Percentiles rank a stretch among this genome's conserved stretches.
phyloP scores from a whole-genome alignment of 2,113 vertebrate genomes.

The Lucifuga dentata region DNA sequence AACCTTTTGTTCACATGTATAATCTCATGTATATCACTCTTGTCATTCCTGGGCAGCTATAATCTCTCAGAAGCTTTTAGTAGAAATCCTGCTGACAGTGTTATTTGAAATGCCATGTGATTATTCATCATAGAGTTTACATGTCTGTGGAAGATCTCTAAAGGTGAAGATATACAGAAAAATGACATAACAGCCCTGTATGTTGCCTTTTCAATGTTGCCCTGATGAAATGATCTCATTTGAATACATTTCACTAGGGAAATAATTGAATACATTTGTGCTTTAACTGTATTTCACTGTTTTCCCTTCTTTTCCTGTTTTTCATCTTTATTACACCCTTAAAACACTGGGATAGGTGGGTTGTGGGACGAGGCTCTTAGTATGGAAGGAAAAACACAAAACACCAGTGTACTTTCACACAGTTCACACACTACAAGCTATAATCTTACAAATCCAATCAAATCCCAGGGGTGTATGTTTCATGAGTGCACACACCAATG shows the following conservation, averaged over 20 bases:
- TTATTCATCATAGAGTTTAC: slow-evolving; percentile 57
- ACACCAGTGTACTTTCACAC: slow-evolving; percentile 65
- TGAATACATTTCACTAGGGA: neutral
- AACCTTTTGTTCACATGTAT: slow-evolving; percentile 62
- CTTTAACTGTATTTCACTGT: neutral
- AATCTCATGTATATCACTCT: slow-evolving; percentile 66
- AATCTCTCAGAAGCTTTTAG: slow-evolving; percentile 64
- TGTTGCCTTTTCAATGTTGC: neutral
- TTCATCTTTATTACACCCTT: neutral
- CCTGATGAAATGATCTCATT: neutral
- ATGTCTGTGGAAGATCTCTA: slow-evolving; percentile 22
- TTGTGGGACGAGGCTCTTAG: slow-evolving; percentile 33
- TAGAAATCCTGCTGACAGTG: slow-evolving; percentile 54
- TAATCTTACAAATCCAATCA: slow-evolving; percentile 73
- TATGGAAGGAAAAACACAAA: slow-evolving; percentile 57
- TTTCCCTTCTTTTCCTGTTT: slow-evolving; percentile 1
- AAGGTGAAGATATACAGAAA: slow-evolving; percentile 2
- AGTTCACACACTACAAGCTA: slow-evolving; percentile 53
- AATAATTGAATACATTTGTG: slow-evolving; percentile 3
- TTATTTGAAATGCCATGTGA: slow-evolving; percentile 63
- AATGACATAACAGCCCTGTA: no score
- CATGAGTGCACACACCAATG: slow-evolving; percentile 39
- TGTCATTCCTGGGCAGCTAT: slow-evolving; percentile 48
- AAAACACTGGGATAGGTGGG: slow-evolving; percentile 38
- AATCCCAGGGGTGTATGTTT: slow-evolving; percentile 63